These are phyloP conservation scores for Pseudotriccus pelzelni DNA, from an alignment of 2,797 vertebrate genomes.

Conservation along the genomic window DNA sequence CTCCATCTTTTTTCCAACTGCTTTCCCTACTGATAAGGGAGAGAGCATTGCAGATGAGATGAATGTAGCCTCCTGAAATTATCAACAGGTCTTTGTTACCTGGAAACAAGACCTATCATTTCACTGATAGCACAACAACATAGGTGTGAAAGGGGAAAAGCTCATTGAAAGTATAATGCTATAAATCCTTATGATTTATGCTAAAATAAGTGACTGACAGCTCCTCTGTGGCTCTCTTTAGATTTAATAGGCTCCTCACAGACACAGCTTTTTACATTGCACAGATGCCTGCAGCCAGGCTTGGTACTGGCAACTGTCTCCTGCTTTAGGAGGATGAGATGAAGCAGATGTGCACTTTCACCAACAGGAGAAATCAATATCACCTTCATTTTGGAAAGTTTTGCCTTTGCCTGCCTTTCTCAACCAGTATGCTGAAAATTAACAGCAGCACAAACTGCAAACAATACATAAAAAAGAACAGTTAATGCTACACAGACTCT, in stretches of 20 bases:
- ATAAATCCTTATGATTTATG: conserved; percentile 40
- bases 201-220: conserved; percentile 35
- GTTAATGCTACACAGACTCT: not conserved
- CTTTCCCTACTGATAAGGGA: not conserved
- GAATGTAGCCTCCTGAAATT: not conserved
- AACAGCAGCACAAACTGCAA: not conserved
- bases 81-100: conserved; percentile 42
- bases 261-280: conserved; percentile 10
- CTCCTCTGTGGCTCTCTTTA: conserved; percentile 16
- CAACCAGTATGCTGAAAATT: not conserved
- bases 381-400: not conserved
- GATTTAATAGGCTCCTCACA: conserved; percentile 26
- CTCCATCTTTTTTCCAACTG: not conserved
- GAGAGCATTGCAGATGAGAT: not conserved
- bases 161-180: conserved; percentile 48
- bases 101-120: conserved; percentile 28
- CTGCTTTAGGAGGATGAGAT: not conserved
- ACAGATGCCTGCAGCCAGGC: not conserved
- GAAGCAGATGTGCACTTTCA: not conserved
- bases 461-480: not conserved
- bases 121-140: conserved; percentile 24
- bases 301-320: not conserved
- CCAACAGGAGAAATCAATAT: not conserved
- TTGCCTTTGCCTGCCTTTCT: not conserved
- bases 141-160: not conserved